Evolutionary conservation across 2,888 invertebrate genomes (phyloP).

Genomic region (Phengaris alcon): DNA sequence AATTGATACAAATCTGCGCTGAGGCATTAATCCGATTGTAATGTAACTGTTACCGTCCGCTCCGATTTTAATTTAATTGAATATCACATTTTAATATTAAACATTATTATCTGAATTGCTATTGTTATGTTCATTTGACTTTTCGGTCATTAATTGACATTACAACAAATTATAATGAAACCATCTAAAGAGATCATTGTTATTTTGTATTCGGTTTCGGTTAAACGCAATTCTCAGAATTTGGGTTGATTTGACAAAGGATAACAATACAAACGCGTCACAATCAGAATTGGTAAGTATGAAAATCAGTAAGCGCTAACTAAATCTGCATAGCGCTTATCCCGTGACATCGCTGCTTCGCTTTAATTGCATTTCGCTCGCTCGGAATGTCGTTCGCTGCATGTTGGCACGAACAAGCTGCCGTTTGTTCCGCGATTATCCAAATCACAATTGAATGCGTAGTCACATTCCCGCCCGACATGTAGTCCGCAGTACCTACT

Average conservation of each 20-base stretch:
- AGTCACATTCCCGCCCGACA: background rate
- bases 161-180: background rate
- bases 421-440: constrained; percentile 45
- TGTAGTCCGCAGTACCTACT: constrained; percentile 11
- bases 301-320: constrained; percentile 60
- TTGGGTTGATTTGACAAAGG: background rate
- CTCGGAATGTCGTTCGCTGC: constrained; percentile 35
- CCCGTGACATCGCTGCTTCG: constrained; percentile 65
- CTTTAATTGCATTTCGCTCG: constrained; percentile 68
- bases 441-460: constrained; percentile 36
- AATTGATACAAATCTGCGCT: constrained; percentile 22
- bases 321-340: constrained; percentile 69
- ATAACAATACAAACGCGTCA: background rate
- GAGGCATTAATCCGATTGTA: constrained; percentile 34
- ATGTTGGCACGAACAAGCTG: constrained; percentile 51
- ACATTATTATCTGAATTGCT: constrained; percentile 1
- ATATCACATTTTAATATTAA: background rate
- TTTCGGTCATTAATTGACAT: constrained; percentile 27
- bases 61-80: background rate
- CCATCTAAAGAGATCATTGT: background rate
- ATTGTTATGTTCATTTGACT: background rate
- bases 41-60: background rate
- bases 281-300: constrained; percentile 35
- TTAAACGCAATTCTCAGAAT: background rate
- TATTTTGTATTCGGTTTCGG: background rate